Evolutionary conservation across 2,113 vertebrate genomes (phyloP).

Genomic region (Siniperca knerii): DNA sequence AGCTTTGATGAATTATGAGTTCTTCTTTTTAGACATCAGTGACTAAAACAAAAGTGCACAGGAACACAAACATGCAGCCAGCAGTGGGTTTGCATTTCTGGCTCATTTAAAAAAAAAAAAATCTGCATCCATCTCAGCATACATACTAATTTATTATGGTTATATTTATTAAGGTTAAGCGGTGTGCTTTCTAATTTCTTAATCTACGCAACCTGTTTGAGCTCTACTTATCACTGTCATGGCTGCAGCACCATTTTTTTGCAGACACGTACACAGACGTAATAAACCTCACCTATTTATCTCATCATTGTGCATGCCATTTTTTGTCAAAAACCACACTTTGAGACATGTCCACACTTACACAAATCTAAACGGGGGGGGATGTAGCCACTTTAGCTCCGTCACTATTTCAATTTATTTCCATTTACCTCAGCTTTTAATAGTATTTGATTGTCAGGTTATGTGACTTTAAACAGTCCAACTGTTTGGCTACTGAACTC

Average conservation of each 20-base stretch:
- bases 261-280: neutral
- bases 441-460: slow-evolving; percentile 4
- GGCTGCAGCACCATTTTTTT: neutral
- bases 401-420: neutral
- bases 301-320: neutral
- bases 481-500: slow-evolving; percentile 30
- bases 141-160: neutral
- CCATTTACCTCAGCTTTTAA: slow-evolving; percentile 7
- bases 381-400: neutral
- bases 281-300: neutral
- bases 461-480: slow-evolving; percentile 28
- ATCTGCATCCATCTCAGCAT: neutral
- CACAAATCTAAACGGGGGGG: neutral
- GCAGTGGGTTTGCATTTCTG: neutral
- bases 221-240: neutral
- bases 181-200: neutral
- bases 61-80: neutral
- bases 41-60: neutral
- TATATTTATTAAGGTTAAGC: too few species aligned
- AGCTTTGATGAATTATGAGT: neutral
- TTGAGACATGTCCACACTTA: neutral
- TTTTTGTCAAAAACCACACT: slow-evolving; percentile 9
- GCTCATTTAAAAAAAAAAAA: neutral
- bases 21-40: neutral
- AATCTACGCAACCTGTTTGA: neutral